A percentile compares a stretch with the other conserved stretches of the same genome.
phyloP scores from a whole-genome alignment of 2,888 invertebrate species.

The Chymomyza amoena region DNA sequence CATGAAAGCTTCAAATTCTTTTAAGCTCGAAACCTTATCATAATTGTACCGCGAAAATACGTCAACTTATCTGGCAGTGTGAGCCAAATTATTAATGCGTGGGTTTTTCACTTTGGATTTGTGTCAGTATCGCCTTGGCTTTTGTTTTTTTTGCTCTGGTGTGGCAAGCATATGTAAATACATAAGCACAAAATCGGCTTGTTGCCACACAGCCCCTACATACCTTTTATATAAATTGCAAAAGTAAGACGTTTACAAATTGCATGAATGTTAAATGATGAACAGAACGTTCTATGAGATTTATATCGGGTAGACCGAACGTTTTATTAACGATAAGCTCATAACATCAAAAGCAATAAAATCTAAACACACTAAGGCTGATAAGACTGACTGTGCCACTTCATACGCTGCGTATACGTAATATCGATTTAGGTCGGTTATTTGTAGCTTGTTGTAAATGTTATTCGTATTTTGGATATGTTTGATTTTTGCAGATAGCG shows the following conservation, averaged over 20 bases:
- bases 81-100: neutral
- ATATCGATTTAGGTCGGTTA: slow-evolving; percentile 52
- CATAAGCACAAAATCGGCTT: slow-evolving; percentile 55
- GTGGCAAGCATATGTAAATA: slow-evolving; percentile 47
- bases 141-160: neutral
- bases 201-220: slow-evolving; percentile 6
- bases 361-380: slow-evolving; percentile 36
- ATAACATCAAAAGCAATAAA: slow-evolving; percentile 65
- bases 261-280: neutral
- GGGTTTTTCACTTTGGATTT: neutral
- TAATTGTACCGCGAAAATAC: neutral
- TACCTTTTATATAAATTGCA: slow-evolving; percentile 10
- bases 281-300: slow-evolving; percentile 21
- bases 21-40: neutral
- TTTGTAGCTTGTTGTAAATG: neutral
- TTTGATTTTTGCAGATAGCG: neutral
- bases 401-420: slow-evolving; percentile 56
- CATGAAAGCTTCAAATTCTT: neutral
- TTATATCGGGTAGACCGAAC: slow-evolving; percentile 39
- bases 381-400: slow-evolving; percentile 40
- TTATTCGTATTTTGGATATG: neutral
- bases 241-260: neutral
- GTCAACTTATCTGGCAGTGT: neutral
- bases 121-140: neutral
- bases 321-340: slow-evolving; percentile 62